Evolutionary conservation across 2,113 vertebrate species (phyloP), one percentile per base, ranked within the genome.

Genomic region (Bubo blakistoni): DNA sequence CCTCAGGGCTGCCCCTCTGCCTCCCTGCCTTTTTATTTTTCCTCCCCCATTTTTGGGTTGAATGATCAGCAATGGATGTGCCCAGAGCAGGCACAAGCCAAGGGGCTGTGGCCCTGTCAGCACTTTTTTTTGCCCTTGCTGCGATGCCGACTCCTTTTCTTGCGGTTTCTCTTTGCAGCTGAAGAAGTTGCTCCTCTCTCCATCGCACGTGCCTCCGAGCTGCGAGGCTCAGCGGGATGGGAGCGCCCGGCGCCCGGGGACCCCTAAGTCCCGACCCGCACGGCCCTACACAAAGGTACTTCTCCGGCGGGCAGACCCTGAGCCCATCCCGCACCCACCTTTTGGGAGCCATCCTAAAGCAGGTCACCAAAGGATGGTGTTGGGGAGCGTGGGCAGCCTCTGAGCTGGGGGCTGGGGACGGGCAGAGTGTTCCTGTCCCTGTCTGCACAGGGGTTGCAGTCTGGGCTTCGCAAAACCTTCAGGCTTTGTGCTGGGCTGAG

Each of bases 171-270:
- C 94, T 85, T 74, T 92, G 20, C 96, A 99, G 99, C 98, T 99
- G 79, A 99, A 98, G 98, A 99, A 99, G 96, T 98, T 99, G 92
- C 98, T 99, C 90, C 98, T 99, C 78, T 98, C 99, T 86, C 99
- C 99, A 7, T 98, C 99, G 29, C 98, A 98, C n/a, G 94, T 98
- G 79, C 98, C 98, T 42, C 86, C 95, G 2, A 98, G 97, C 96
- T 96, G 98, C 25, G 99, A 99, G n/a, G 78, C 96, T 70, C 98
- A 98, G 97, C 99, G 98, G 98, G 99, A 99, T 5, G 98, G 98
- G 89, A 96, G 94, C 24, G 3, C 97, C 86, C 98, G 98, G 96
- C 98, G 97, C 96, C 98, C 98, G 93, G 98, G 98, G 98, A 97
- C 97, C 96, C 97, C 97, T 72, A 98, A 98, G 70, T 98, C 98